phyloP scores from a whole-genome alignment of 2,797 vertebrate genomes.

The Hypotaenidia okinawae region DNA sequence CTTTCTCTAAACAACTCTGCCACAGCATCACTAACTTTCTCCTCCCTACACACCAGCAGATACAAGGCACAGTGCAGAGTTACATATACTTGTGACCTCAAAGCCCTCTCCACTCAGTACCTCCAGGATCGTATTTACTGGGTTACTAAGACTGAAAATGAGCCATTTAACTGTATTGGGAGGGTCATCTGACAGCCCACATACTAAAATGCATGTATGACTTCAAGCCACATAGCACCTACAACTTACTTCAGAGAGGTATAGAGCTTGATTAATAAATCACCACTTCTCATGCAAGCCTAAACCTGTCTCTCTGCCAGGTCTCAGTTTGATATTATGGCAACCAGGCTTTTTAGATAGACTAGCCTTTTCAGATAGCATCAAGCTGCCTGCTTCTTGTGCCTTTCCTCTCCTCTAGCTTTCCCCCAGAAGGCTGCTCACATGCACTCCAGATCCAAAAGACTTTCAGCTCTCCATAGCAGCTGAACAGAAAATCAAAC shows the following conservation, averaged over 20 bases:
- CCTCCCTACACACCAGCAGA: not conserved
- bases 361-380: not conserved
- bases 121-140: not conserved
- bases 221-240: not conserved
- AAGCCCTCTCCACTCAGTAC: not conserved
- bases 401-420: not conserved
- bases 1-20: not conserved
- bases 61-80: not conserved
- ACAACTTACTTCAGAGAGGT: not conserved
- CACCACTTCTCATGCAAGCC: not conserved
- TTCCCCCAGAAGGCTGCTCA: not conserved
- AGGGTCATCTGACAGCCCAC: not conserved
- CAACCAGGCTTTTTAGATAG: not conserved
- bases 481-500: not conserved
- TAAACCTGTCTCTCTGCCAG: not conserved
- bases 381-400: not conserved
- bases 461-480: not conserved
- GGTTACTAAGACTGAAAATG: not conserved
- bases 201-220: accelerated
- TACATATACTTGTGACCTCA: not conserved
- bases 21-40: not conserved
- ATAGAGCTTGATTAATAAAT: not conserved
- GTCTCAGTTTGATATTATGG: not conserved
- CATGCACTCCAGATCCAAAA: not conserved
- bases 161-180: not conserved